These are phyloP conservation scores for Aphaenogaster ashmeadi DNA, from an alignment of 1,140 invertebrate species.

Conservation along the genomic window DNA sequence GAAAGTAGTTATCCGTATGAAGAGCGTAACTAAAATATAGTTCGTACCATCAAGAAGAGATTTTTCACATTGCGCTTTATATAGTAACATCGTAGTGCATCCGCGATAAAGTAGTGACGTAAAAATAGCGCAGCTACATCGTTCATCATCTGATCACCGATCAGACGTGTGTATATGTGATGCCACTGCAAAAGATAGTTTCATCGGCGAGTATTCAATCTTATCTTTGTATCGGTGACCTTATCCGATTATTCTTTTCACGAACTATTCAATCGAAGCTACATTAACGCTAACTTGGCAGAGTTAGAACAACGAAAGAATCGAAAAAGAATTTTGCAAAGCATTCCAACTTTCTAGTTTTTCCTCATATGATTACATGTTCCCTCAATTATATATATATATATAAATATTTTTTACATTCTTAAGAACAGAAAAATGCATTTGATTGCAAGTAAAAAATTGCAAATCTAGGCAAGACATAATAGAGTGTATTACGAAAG, in stretches of 20 bases:
- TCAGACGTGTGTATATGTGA: constrained; percentile 53
- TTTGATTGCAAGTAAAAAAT: background rate
- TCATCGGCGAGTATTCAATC: constrained; percentile 67
- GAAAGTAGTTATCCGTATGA: constrained; percentile 24
- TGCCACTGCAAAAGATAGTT: constrained; percentile 65
- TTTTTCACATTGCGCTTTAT: constrained; percentile 48
- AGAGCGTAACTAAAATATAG: constrained; percentile 45
- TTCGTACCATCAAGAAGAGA: constrained; percentile 25
- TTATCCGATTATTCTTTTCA: background rate
- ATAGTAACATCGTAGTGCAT: constrained; percentile 31
- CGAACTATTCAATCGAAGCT: background rate
- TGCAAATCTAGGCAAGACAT: background rate
- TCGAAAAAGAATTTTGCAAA: background rate
- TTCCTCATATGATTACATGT: background rate
- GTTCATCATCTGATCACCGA: constrained; percentile 72
- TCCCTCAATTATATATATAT: background rate
- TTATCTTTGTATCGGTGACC: constrained; percentile 28
- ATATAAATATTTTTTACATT: background rate
- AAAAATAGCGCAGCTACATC: constrained; percentile 60
- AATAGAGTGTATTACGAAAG: background rate
- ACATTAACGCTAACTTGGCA: background rate
- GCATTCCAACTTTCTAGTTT: background rate
- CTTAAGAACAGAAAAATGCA: background rate
- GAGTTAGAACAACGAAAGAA: background rate
- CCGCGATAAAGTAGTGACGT: constrained; percentile 44